phyloP scores from a whole-genome alignment of 2,797 vertebrate species.

The Halcyon badia region DNA sequence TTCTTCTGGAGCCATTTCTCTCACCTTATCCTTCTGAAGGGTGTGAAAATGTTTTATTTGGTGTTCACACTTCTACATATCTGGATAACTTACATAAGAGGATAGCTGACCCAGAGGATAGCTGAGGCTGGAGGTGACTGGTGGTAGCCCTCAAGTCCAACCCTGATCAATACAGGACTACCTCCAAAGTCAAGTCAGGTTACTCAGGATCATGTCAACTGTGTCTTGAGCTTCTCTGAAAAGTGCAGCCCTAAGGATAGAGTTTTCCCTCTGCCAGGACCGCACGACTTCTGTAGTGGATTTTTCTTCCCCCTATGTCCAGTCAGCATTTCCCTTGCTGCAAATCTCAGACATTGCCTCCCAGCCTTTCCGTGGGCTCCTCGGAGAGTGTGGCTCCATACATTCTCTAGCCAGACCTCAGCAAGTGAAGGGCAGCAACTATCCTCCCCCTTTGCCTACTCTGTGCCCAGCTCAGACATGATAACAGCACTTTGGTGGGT shows the following conservation, averaged over 20 bases:
- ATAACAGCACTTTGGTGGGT: background rate
- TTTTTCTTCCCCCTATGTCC: rapidly evolving
- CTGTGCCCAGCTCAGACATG: background rate
- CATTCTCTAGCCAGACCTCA: background rate
- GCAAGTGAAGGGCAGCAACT: background rate
- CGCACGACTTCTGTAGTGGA: background rate
- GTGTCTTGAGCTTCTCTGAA: background rate
- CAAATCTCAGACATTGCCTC: background rate
- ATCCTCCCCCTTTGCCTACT: background rate
- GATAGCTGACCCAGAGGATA: background rate
- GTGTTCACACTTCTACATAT: background rate
- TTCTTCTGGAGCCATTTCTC: background rate
- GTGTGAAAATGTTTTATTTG: background rate
- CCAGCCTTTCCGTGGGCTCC: background rate
- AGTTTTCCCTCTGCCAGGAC: background rate
- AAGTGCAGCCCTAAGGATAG: background rate
- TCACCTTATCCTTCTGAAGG: background rate
- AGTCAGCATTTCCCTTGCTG: background rate
- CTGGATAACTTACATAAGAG: background rate
- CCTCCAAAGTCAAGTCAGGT: background rate
- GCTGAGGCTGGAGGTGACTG: background rate
- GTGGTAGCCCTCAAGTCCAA: background rate
- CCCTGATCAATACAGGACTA: background rate
- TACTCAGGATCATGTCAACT: background rate
- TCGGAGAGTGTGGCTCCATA: background rate